Conservation (phyloP, 2,797 vertebrate species). For the Poecilia gillii region DNA sequence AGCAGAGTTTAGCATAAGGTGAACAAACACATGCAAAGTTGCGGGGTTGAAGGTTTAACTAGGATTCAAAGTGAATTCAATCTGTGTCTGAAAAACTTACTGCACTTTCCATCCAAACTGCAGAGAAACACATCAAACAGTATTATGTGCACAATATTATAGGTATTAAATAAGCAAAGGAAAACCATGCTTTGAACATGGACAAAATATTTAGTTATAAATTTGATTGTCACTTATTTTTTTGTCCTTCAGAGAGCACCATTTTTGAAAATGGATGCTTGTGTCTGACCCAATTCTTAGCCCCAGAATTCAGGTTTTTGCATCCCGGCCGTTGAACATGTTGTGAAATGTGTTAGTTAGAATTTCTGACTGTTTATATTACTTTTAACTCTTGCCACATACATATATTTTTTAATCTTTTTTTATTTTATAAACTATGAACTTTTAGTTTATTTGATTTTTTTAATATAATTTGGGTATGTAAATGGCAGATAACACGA, state of each 20-base stretch:
- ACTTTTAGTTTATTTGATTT: too few relatives aligned
- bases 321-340: too few relatives aligned
- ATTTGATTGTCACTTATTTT: neutral
- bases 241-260: neutral
- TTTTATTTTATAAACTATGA: too few relatives aligned
- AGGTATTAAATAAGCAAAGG: neutral
- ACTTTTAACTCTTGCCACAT: too few relatives aligned
- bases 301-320: too few relatives aligned
- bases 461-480: too few relatives aligned
- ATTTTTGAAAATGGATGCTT: neutral
- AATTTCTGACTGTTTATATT: too few relatives aligned
- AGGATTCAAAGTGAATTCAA: neutral
- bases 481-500: too few relatives aligned
- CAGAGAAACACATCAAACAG: neutral
- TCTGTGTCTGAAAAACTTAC: neutral
- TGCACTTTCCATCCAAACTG: neutral
- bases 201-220: neutral
- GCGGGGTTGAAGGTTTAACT: neutral
- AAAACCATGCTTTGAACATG: neutral
- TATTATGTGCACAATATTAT: neutral
- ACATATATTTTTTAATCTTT: too few relatives aligned
- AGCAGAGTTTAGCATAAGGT: neutral
- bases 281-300: neutral
- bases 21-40: neutral
- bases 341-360: too few relatives aligned